Evolutionary conservation across 2,113 vertebrate genomes (phyloP).

Genomic region (Zapornia atra): DNA sequence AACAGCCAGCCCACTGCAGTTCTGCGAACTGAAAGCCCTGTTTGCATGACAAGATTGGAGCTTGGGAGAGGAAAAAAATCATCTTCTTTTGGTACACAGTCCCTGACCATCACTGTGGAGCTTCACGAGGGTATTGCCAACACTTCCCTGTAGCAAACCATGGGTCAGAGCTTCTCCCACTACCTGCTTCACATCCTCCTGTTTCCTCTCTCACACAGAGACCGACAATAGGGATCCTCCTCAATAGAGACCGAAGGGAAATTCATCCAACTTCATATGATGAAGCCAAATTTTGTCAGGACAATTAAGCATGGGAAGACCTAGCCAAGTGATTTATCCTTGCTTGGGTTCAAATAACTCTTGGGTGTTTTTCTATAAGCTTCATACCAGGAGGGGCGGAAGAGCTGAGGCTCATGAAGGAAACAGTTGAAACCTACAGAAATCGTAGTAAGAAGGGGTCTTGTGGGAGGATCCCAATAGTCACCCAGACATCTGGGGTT

Average conservation of each 20-base stretch:
- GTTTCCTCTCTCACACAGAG: neutral
- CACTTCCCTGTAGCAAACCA: neutral
- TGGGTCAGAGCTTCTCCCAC: neutral
- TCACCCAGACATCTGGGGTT: neutral
- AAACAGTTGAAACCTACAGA: neutral
- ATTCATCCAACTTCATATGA: neutral
- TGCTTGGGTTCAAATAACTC: neutral
- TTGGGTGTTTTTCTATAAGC: neutral
- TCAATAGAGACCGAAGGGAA: neutral
- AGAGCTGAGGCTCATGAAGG: neutral
- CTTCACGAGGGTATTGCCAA: neutral
- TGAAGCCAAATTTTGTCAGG: neutral
- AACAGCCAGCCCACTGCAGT: accelerated
- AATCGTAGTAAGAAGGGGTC: neutral
- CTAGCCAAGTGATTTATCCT: neutral
- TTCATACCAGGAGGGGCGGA: neutral
- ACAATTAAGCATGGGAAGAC: neutral
- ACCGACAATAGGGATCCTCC: neutral
- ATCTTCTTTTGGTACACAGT: neutral
- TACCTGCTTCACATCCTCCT: neutral
- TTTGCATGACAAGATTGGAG: neutral
- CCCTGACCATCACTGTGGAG: neutral
- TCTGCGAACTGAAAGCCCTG: neutral
- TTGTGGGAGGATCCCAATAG: neutral
- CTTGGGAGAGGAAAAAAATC: neutral